phyloP scores from a whole-genome alignment of 2,888 invertebrate species.

The Trilocha varians region DNA sequence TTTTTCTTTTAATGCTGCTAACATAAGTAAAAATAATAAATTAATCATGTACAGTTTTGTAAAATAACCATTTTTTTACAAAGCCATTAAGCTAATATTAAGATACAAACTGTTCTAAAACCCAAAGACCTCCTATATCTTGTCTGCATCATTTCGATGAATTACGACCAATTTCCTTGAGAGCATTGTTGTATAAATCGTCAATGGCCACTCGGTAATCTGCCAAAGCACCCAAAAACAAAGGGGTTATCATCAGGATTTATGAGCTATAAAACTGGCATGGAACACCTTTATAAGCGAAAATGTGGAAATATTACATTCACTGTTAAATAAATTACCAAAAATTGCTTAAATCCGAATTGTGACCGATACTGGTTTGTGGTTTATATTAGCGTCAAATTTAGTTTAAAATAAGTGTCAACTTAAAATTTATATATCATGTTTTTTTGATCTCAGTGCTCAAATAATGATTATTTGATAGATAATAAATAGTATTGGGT shows the following conservation, averaged over 20 bases:
- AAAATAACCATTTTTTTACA: no score
- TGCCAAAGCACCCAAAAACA: conserved; percentile 32
- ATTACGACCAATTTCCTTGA: conserved; percentile 31
- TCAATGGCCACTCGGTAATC: conserved; percentile 34
- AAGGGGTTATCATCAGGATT: conserved; percentile 41
- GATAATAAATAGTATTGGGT: background rate
- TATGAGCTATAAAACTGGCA: conserved; percentile 42
- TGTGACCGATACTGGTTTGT: conserved; percentile 31
- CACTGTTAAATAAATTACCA: conserved; percentile 35
- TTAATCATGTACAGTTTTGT: no score
- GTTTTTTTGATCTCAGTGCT: background rate
- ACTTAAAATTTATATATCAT: conserved; percentile 1
- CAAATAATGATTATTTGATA: no score
- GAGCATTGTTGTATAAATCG: conserved; percentile 28
- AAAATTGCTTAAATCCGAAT: conserved; percentile 36
- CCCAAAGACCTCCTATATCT: background rate
- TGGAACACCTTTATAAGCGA: conserved; percentile 29
- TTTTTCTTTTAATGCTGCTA: no score
- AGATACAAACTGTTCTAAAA: no score
- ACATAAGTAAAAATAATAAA: no score
- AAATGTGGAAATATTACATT: conserved; percentile 38
- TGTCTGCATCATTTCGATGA: background rate
- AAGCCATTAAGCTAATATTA: no score
- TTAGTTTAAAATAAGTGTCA: conserved; percentile 1
- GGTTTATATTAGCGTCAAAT: no score